phyloP scores from a whole-genome alignment of 2,888 invertebrate genomes.

The Oscheius myriophilus region DNA sequence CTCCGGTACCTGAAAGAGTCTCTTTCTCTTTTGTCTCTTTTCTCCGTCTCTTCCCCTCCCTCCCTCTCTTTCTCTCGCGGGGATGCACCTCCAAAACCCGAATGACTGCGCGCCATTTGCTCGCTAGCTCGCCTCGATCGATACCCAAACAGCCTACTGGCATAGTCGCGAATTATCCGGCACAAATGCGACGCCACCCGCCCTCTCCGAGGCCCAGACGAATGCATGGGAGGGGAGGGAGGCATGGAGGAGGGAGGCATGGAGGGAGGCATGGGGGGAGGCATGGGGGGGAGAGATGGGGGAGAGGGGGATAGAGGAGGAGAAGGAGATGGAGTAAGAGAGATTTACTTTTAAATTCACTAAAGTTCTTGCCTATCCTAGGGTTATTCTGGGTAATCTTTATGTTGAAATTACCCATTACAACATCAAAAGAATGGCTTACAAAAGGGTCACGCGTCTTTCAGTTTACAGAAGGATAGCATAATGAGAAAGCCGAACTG shows the following conservation, averaged over 20 bases:
- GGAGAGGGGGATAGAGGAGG: background rate
- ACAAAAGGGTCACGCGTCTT: too few species aligned
- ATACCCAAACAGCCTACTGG: constrained; percentile 30
- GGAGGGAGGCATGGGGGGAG: too few species aligned
- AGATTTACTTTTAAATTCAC: too few species aligned
- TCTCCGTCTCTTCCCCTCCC: background rate
- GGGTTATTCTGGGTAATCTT: too few species aligned
- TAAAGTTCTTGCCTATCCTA: too few species aligned
- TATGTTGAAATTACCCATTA: too few species aligned
- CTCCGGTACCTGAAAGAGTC: constrained; percentile 92
- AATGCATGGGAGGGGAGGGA: background rate
- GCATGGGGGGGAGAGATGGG: too few species aligned
- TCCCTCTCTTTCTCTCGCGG: background rate
- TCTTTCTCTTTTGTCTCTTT: constrained; percentile 2
- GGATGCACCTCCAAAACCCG: constrained; percentile 1
- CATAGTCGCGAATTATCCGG: constrained; percentile 31
- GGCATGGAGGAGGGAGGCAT: background rate
- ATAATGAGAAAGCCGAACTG: too few species aligned
- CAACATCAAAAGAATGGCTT: too few species aligned
- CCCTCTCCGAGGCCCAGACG: constrained; percentile 3
- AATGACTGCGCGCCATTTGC: constrained; percentile 29
- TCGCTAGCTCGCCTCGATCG: constrained; percentile 19
- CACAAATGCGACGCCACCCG: constrained; percentile 27
- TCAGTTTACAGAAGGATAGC: too few species aligned
- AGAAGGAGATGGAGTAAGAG: too few species aligned